A percentile compares a stretch with the other conserved stretches of the same genome.
Evolutionary conservation across 2,797 vertebrate genomes (phyloP).

Genomic region (Tachyglossus aculeatus): DNA sequence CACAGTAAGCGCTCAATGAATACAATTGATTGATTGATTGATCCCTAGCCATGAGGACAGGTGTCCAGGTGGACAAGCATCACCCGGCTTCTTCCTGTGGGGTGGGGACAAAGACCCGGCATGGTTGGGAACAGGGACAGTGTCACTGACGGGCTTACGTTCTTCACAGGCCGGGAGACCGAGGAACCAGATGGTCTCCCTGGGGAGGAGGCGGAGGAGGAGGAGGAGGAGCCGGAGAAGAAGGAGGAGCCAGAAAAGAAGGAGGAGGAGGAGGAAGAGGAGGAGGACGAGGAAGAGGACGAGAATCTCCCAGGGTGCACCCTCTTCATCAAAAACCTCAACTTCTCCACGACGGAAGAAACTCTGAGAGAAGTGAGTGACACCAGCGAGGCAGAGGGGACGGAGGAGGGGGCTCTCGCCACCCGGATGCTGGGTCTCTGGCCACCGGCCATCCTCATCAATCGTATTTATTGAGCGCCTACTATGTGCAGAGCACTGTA

Average conservation of each 20-base stretch:
- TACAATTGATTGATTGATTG: too few relatives aligned
- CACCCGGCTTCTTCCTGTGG: too few relatives aligned
- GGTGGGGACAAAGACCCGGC: too few relatives aligned
- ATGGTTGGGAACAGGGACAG: too few relatives aligned
- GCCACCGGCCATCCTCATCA: background rate
- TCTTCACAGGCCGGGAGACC: background rate
- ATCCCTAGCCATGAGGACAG: too few relatives aligned
- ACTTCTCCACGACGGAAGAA: slow-evolving; percentile 88
- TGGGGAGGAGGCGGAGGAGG: background rate
- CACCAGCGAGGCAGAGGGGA: fast-evolving
- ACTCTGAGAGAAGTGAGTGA: slow-evolving; percentile 79
- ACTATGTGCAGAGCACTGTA: too few relatives aligned
- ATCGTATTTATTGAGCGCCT: too few relatives aligned
- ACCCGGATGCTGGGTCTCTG: too few relatives aligned
- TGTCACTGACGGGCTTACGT: fast-evolving
- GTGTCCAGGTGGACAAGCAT: too few relatives aligned
- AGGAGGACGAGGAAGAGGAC: slow-evolving; percentile 81
- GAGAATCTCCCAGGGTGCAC: slow-evolving; percentile 86
- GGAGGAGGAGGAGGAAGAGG: slow-evolving; percentile 49
- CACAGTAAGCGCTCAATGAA: too few relatives aligned
- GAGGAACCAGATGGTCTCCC: background rate
- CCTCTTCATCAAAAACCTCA: slow-evolving; percentile 95
- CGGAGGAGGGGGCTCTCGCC: fast-evolving
- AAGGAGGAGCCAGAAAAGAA: background rate
- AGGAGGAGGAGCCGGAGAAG: background rate